Base-by-base conservation (phyloP, 30 jellyfish, hydroid and myxozoan species). In the Nemopilema nomurai region DNA sequence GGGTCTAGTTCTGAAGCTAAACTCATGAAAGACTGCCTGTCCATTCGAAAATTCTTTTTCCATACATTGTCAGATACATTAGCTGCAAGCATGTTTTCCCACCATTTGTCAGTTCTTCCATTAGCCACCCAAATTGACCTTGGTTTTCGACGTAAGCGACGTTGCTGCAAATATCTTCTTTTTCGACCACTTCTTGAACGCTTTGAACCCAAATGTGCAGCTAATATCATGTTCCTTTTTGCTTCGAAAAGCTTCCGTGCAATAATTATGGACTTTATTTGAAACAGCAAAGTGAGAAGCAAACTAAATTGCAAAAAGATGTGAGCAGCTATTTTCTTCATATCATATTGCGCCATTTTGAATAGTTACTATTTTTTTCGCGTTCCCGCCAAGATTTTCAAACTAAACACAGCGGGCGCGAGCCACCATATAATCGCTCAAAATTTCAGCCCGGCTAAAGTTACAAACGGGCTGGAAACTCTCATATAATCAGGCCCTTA, bases 31-130 rank as follows among this genome's bases (percentile, higher is more conserved):
- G 74, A 77, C 0, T 49, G 73, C 41, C 82, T 23, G 64, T 33
- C 23, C 77, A 89, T 49, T 26, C 97, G 94, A 62, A 81, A 71
- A 69, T 81, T 89, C 65, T 82, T 74, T 57, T 91, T 81, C 93
- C 89, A 82, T n/a, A n/a, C n/a, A n/a, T n/a, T n/a, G n/a, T 31
- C n/a, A n/a, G n/a, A n/a, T n/a, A n/a, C n/a, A n/a, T n/a, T n/a
- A n/a, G n/a, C n/a, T n/a, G n/a, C n/a, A n/a, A 81, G 28, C 90
- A 81, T 81, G 51, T 67, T 81, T 71, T 57, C 83, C 89, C 85
- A 75, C 88, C 88, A 78, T 49, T 78, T 79, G 50, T 81, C 90
- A 33, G 90, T 81, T 18, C 83, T 31, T 63, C 90, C 79, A 30
- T 65, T 78, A 28, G 62, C 78, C 57, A 78, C 72, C 88, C 79